Evolutionary conservation across 2,113 vertebrate genomes (phyloP).

Genomic region (Callopanchax toddi): DNA sequence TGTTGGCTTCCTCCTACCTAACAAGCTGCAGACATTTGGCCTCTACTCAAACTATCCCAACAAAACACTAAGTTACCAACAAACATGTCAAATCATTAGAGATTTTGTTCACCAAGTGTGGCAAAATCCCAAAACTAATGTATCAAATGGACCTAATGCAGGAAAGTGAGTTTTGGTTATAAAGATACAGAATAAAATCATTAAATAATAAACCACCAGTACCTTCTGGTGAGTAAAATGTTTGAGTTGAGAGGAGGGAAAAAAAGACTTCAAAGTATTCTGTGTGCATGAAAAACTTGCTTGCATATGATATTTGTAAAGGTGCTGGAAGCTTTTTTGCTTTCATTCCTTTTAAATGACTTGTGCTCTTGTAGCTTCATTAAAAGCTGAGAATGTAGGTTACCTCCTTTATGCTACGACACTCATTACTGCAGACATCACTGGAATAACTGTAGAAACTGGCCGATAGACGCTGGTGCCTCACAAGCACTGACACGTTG

Average conservation of each 20-base stretch:
- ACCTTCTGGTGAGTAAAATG: slow-evolving; percentile 1
- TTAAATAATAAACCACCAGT: background rate
- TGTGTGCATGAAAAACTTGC: background rate
- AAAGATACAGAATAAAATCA: background rate
- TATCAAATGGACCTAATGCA: no score
- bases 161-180: background rate
- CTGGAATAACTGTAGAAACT: background rate
- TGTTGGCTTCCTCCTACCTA: no score
- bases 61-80: no score
- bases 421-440: background rate
- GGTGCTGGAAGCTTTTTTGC: background rate
- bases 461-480: background rate
- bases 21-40: no score
- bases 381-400: background rate
- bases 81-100: no score
- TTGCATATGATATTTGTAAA: background rate
- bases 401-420: background rate
- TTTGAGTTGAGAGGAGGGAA: background rate
- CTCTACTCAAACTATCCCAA: no score
- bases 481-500: background rate
- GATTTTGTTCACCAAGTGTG: no score
- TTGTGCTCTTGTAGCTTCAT: slow-evolving; percentile 1
- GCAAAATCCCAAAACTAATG: no score
- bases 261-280: background rate
- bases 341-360: background rate